Evolutionary conservation across 1,140 invertebrate genomes (phyloP), one percentile per base, ranked within the genome.

Genomic region (Bombyx mori): DNA sequence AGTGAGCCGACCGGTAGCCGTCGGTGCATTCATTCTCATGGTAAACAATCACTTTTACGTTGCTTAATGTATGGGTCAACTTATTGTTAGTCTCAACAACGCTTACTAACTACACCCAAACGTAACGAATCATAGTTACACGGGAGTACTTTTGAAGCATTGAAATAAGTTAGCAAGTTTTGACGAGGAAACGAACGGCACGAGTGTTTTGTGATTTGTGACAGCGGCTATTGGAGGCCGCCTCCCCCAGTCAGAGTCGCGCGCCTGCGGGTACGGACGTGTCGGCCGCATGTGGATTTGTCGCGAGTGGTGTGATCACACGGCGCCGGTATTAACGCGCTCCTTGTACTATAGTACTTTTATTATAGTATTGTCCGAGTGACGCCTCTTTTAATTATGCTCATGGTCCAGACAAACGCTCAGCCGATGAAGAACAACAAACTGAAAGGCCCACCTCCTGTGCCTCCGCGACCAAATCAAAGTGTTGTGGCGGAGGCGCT

Each of bases 391-490:
- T 73, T 65, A 71, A 83, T 66, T 65, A 87, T 87, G 84, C 71
- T 87, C 73, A 87, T 87, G 82, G 80, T 87, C 67, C 82, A 87
- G 63, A 84, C 69, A 44, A 87, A 83, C 67, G 65, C 79, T 10
- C 84, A 84, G 65, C 84, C 82, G 59, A 84, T 84, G 79, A 86
- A 87, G 72, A 77, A 69, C 66, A 77, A 59, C 58, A 86, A 86
- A 69, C 67, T 86, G 48, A 84, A 84, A 69, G 90, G 92, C 58
- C 92, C 92, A 47, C 92, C 92, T 50, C 93, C 93, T 57, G 92
- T 93, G 51, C 93, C 93, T n/a, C 92, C 93, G 35, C 82, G 92
- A 56, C 93, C 93, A 10, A 92, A 91, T 71, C 90, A 92, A 71
- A 91, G 90, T 71, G 85, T 93, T 68, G 91, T 93, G 44, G 91